phyloP scores from a whole-genome alignment of 2,113 vertebrate species.

The Mystacornis crossleyi region DNA sequence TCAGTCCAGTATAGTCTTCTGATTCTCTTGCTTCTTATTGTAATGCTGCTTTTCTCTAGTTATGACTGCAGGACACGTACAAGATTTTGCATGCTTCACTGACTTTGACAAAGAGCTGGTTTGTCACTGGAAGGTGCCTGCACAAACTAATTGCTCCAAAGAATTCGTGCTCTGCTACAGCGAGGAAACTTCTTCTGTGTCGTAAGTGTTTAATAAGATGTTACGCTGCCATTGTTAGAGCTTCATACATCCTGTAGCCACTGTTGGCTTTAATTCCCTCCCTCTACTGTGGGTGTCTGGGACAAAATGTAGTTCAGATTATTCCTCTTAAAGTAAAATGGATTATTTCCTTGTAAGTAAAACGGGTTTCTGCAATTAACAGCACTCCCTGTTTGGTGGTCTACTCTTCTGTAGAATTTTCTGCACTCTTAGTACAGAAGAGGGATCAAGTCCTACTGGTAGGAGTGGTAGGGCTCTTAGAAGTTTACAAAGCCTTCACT shows the following conservation, averaged over 20 bases:
- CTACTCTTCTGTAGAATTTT: not conserved
- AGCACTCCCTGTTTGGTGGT: not conserved
- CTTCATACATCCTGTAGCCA: not conserved
- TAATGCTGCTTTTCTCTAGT: constrained; percentile 18
- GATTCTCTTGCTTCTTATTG: not conserved
- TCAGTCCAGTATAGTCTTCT: not conserved
- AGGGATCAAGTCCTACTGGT: not conserved
- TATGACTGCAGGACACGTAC: not conserved
- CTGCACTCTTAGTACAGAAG: not conserved
- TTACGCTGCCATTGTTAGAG: not conserved
- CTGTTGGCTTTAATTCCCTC: not conserved
- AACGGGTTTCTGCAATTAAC: not conserved
- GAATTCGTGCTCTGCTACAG: constrained; percentile 42
- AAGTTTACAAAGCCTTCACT: not conserved
- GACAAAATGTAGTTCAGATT: not conserved
- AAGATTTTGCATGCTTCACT: constrained; percentile 50
- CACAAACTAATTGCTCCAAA: constrained; percentile 37
- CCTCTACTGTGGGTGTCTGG: not conserved
- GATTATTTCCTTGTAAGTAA: not conserved
- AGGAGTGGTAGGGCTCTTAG: not conserved
- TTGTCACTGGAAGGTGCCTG: constrained; percentile 67
- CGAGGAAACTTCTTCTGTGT: fast-evolving
- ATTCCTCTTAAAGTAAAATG: not conserved
- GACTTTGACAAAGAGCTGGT: constrained; percentile 52
- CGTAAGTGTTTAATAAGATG: not conserved